A percentile compares a stretch with the other conserved stretches of the same genome.
Evolutionary conservation across 2,113 vertebrate genomes (phyloP).

Genomic region (Marcusenius ussheri): DNA sequence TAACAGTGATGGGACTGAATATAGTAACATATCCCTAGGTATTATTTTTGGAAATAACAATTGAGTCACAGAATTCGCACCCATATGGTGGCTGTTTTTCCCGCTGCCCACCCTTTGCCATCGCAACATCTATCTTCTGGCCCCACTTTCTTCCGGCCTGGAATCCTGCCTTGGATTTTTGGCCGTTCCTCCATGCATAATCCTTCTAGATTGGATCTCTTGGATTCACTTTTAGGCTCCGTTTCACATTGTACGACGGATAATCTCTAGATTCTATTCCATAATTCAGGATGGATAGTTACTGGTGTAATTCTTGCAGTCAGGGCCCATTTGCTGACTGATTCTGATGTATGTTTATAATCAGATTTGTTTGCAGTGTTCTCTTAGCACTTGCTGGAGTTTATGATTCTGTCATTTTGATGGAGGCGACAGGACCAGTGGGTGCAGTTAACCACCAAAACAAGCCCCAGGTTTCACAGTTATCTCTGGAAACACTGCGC

Average conservation of each 20-base stretch:
- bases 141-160: neutral
- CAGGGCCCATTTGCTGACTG: neutral
- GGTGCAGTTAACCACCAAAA: neutral
- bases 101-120: neutral
- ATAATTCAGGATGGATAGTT: neutral
- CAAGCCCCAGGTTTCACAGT: neutral
- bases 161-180: neutral
- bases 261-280: neutral
- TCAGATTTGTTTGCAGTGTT: neutral
- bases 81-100: neutral
- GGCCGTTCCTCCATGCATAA: neutral
- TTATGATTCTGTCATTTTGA: neutral
- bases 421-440: neutral
- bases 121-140: neutral
- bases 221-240: neutral
- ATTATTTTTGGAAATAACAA: neutral
- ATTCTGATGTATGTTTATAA: neutral
- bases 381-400: neutral
- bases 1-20: neutral
- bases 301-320: neutral
- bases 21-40: neutral
- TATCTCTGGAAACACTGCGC: neutral
- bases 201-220: neutral
- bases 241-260: neutral
- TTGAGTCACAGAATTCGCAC: neutral